Conservation (phyloP, 2,888 invertebrate species). For the Prionchulus punctatus region DNA sequence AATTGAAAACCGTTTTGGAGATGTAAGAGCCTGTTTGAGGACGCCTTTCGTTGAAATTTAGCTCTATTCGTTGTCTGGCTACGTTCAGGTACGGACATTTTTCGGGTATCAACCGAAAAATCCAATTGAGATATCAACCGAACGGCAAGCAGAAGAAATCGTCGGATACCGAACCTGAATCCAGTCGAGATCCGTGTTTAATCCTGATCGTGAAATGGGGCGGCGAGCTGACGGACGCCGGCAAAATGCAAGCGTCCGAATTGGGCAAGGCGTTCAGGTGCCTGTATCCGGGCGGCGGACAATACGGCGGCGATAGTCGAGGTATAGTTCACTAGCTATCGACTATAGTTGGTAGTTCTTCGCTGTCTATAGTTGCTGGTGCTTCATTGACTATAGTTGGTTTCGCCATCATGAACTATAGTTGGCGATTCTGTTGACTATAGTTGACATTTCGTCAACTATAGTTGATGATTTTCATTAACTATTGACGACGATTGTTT, state of each 20-base stretch:
- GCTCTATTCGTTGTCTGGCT: not conserved
- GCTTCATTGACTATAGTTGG: too few species aligned
- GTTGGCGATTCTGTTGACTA: too few species aligned
- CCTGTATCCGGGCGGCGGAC: constrained; percentile 62
- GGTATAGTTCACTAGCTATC: too few species aligned
- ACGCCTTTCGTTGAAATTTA: not conserved
- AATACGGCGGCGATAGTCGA: not conserved
- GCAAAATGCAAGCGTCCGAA: constrained; percentile 90
- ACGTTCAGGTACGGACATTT: constrained; percentile 82
- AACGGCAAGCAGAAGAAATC: constrained; percentile 44
- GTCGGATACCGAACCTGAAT: constrained; percentile 6
- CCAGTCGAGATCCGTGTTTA: constrained; percentile 72
- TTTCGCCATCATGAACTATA: too few species aligned
- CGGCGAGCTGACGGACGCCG: constrained; percentile 93
- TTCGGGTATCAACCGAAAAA: constrained; percentile 97
- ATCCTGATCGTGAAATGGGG: constrained; percentile 98
- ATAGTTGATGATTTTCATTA: not conserved
- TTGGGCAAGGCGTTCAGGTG: constrained; percentile 92
- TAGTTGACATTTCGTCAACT: not conserved
- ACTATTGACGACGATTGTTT: constrained; percentile 1
- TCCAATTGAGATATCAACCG: constrained; percentile 97
- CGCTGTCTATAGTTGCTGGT: too few species aligned
- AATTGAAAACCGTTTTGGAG: constrained; percentile 93
- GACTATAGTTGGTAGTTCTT: too few species aligned
- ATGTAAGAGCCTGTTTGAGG: constrained; percentile 51